These are phyloP conservation scores for Drosophila helvetica DNA, from an alignment of 2,888 invertebrate genomes.

Conservation along the genomic window DNA sequence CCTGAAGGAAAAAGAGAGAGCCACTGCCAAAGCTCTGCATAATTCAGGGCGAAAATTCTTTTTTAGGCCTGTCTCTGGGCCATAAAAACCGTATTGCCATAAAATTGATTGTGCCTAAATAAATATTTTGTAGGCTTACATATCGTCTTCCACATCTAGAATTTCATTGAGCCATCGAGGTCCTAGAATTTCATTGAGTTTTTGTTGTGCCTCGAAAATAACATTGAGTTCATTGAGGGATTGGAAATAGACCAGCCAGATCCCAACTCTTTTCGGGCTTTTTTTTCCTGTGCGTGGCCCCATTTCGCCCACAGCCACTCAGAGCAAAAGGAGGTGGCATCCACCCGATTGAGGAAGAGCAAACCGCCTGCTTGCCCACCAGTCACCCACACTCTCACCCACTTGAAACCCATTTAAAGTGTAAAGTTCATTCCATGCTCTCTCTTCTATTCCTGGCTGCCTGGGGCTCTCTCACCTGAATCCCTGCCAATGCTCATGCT, in stretches of 20 bases:
- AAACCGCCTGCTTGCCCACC: background rate
- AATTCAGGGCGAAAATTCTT: constrained; percentile 63
- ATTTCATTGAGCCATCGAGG: constrained; percentile 7
- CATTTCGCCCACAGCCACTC: constrained; percentile 25
- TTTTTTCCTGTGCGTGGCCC: constrained; percentile 36
- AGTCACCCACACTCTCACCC: constrained; percentile 6
- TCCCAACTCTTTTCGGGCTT: constrained; percentile 49
- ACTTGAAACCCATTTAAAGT: constrained; percentile 42
- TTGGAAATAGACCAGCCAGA: background rate
- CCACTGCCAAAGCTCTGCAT: constrained; percentile 57
- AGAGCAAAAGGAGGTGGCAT: background rate
- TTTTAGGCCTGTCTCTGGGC: constrained; percentile 37
- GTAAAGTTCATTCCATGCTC: constrained; percentile 41
- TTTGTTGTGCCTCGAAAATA: too few species aligned
- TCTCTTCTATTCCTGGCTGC: constrained; percentile 51
- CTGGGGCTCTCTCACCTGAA: background rate
- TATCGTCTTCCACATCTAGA: constrained; percentile 5
- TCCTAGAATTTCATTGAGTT: too few species aligned
- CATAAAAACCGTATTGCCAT: constrained; percentile 67
- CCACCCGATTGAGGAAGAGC: constrained; percentile 22
- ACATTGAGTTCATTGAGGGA: too few species aligned
- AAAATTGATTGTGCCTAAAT: constrained; percentile 78
- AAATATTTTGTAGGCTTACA: constrained; percentile 61
- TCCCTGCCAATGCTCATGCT: constrained; percentile 51
- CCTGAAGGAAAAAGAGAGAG: constrained; percentile 1